A percentile compares a stretch with the other conserved stretches of the same genome.
Conservation (phyloP, 2,113 vertebrate genomes). For the Syngnathus floridae region DNA sequence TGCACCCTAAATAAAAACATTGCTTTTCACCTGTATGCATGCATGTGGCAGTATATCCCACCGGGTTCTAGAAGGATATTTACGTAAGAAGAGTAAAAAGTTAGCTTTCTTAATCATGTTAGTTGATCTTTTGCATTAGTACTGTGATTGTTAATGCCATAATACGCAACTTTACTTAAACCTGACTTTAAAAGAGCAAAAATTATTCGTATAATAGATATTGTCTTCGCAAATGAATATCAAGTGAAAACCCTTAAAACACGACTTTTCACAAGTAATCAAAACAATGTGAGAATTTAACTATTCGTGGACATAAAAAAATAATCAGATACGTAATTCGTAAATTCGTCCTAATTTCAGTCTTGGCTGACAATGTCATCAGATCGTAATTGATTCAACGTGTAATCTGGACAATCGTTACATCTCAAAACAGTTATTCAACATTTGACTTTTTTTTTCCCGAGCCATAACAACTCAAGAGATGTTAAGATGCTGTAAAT, state of each 20-base stretch:
- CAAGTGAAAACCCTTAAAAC: background rate
- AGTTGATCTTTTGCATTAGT: background rate
- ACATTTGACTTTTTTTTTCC: background rate
- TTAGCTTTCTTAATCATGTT: slow-evolving; percentile 26
- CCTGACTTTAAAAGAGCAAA: background rate
- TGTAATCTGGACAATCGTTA: too few species aligned
- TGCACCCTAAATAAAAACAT: background rate
- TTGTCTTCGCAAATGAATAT: background rate
- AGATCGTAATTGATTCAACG: too few species aligned
- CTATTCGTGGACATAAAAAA: background rate
- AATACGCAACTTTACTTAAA: background rate
- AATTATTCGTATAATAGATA: background rate
- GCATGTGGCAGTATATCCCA: background rate
- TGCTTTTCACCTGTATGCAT: background rate
- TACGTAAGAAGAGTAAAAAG: slow-evolving; percentile 32
- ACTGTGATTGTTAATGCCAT: background rate
- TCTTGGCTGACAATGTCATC: background rate
- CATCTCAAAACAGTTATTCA: background rate
- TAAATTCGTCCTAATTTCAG: background rate
- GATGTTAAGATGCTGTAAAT: background rate
- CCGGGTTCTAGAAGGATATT: slow-evolving; percentile 12
- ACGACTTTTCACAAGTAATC: background rate
- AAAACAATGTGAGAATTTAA: background rate
- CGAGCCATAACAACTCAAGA: background rate
- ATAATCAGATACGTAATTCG: background rate